Conservation (phyloP, 2,888 invertebrate species). For the Lottia scabra region DNA sequence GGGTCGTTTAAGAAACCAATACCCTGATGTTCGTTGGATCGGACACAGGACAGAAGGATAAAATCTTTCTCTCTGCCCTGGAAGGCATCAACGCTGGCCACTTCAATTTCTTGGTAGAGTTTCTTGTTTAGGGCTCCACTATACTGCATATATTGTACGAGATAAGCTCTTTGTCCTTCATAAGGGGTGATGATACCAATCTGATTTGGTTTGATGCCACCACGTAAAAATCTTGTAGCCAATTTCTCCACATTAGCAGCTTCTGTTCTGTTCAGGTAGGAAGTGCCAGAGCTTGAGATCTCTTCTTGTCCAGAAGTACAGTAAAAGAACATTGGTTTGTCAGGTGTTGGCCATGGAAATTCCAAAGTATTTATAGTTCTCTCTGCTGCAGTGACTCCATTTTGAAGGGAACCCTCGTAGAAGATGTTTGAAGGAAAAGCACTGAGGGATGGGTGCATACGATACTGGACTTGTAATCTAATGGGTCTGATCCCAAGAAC, state of each 20-base stretch:
- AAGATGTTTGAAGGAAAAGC: constrained; percentile 99
- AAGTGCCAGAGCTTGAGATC: constrained; percentile 98
- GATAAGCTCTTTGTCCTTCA: constrained; percentile 96
- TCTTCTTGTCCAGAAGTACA: constrained; percentile 97
- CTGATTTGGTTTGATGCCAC: constrained; percentile 96
- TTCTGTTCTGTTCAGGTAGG: constrained; percentile 97
- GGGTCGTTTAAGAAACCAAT: constrained; percentile 99
- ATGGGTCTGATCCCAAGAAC: constrained; percentile 97
- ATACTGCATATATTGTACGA: constrained; percentile 98
- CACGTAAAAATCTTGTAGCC: constrained; percentile 92
- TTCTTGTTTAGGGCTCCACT: constrained; percentile 97
- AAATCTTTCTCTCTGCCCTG: constrained; percentile 99
- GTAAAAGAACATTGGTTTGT: constrained; percentile 99
- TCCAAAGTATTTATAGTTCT: constrained; percentile 85
- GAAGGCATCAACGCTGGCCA: constrained; percentile 99
- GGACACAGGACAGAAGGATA: constrained; percentile 98
- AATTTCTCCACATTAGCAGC: constrained; percentile 99
- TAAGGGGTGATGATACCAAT: constrained; percentile 98
- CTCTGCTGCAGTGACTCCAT: constrained; percentile 91
- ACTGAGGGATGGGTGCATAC: constrained; percentile 98
- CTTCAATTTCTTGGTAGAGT: constrained; percentile 95
- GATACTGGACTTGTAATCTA: constrained; percentile 92
- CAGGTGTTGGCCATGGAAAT: constrained; percentile 95
- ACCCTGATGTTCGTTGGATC: constrained; percentile 98
- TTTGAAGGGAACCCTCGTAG: constrained; percentile 98